These are phyloP conservation scores for Sebastes itinus DNA, from an alignment of 2,797 vertebrate genomes.

Conservation along the genomic window DNA sequence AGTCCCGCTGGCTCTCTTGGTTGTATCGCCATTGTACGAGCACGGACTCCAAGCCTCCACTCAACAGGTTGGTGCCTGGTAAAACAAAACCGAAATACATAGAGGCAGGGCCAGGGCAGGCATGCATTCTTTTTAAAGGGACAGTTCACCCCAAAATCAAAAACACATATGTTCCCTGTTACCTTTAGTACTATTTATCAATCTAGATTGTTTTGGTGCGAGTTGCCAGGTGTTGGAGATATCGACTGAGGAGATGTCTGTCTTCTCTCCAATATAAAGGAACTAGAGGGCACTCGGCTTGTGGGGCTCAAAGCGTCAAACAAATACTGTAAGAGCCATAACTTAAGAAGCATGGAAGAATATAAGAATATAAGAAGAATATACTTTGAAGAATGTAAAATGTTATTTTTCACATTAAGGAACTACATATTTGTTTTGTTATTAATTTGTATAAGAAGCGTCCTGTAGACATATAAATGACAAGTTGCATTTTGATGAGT, in stretches of 20 bases:
- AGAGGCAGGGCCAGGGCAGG: background rate
- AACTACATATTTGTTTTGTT: too few relatives aligned
- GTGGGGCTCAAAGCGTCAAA: too few relatives aligned
- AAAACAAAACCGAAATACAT: background rate
- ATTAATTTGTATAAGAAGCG: too few relatives aligned
- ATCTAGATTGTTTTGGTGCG: background rate
- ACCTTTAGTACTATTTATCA: background rate
- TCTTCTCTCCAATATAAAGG: background rate
- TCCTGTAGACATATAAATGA: too few relatives aligned
- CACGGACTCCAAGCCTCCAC: slow-evolving; percentile 93
- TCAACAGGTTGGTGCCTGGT: slow-evolving; percentile 90
- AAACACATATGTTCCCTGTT: background rate
- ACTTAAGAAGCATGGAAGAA: too few relatives aligned
- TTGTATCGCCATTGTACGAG: slow-evolving; percentile 91
- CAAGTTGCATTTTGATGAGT: too few relatives aligned
- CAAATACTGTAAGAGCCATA: too few relatives aligned
- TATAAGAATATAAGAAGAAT: too few relatives aligned
- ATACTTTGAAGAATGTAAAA: too few relatives aligned
- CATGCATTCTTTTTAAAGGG: background rate
- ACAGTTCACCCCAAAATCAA: too few relatives aligned
- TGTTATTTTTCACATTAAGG: too few relatives aligned
- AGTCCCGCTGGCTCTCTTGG: slow-evolving; percentile 84
- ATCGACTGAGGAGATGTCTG: background rate
- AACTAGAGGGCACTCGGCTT: background rate
- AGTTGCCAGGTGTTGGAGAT: background rate